Conservation (phyloP, 2,888 invertebrate species). For the Hydroisotoma schaefferi region DNA sequence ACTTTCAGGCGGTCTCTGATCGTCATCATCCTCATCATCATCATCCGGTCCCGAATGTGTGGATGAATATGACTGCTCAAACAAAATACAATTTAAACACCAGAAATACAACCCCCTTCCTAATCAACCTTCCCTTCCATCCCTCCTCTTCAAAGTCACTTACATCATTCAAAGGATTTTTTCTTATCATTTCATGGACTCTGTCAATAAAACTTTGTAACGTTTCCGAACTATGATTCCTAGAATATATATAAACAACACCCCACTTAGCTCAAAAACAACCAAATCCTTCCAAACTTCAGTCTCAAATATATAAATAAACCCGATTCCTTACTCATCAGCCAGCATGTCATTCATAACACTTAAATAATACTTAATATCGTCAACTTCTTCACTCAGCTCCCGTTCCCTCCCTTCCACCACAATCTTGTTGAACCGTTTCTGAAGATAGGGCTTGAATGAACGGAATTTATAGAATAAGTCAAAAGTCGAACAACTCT, state of each 20-base stretch:
- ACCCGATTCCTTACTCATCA: conserved; percentile 37
- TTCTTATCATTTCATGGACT: conserved; percentile 44
- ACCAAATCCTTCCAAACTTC: no score
- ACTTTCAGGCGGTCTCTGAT: neutral
- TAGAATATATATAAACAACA: conserved; percentile 8
- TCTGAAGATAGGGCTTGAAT: conserved; percentile 39
- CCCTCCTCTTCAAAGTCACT: no score
- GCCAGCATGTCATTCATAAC: conserved; percentile 41
- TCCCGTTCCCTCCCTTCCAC: conserved; percentile 28
- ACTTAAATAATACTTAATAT: conserved; percentile 40
- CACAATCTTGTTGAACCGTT: conserved; percentile 29
- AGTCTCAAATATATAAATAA: neutral
- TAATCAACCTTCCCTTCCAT: no score
- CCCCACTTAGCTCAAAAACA: neutral
- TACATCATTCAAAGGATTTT: conserved; percentile 41
- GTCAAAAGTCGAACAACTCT: conserved; percentile 32
- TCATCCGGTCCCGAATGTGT: neutral
- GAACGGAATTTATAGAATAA: conserved; percentile 34
- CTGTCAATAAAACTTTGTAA: conserved; percentile 37
- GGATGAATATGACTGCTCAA: neutral
- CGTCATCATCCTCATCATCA: conserved; percentile 4
- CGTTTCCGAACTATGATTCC: conserved; percentile 39
- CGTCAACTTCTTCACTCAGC: conserved; percentile 37
- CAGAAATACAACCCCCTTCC: no score
- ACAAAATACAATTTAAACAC: no score